Conservation (phyloP, 2,888 invertebrate genomes). For the Allygus modestus region DNA sequence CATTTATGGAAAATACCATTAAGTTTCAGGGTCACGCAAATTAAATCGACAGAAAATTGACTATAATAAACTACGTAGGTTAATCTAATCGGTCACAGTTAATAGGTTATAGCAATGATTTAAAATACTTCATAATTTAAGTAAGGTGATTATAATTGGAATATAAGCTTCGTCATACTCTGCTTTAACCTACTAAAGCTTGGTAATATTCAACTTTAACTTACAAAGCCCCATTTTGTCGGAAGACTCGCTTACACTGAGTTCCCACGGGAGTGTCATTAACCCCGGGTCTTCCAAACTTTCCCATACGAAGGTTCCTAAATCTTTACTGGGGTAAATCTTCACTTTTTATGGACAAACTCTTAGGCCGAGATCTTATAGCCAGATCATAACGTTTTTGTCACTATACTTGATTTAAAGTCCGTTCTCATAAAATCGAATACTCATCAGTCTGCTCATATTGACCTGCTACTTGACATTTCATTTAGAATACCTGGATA, state of each 20-base stretch:
- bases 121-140: no score
- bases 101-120: no score
- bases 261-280: conserved; percentile 13
- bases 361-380: conserved; percentile 31
- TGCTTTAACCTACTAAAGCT: no score
- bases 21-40: neutral
- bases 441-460: no score
- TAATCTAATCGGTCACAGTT: no score
- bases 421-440: neutral
- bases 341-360: conserved; percentile 15
- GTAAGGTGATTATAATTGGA: no score
- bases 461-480: no score
- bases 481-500: no score
- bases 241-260: neutral
- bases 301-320: conserved; percentile 13
- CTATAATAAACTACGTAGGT: no score
- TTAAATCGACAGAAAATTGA: no score
- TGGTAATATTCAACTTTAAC: neutral
- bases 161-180: no score
- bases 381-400: conserved; percentile 5
- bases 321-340: conserved; percentile 17
- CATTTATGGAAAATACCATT: neutral
- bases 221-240: neutral
- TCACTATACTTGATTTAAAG: neutral
- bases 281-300: conserved; percentile 19